phyloP scores from a whole-genome alignment of 2,888 invertebrate genomes.

The Protophormia terraenovae region DNA sequence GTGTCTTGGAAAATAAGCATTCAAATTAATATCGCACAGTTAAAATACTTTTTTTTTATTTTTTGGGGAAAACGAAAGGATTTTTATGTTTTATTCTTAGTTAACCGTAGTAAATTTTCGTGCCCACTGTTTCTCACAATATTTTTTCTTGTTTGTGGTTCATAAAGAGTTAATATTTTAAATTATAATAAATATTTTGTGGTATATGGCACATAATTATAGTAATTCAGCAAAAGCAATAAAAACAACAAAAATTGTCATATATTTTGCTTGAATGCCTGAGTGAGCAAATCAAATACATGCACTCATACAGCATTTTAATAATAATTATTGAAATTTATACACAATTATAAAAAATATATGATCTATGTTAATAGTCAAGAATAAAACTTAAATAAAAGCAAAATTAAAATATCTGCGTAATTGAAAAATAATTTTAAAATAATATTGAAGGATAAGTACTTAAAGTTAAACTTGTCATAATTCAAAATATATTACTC shows the following conservation, averaged over 20 bases:
- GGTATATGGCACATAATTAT: slow-evolving; percentile 45
- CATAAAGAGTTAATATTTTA: slow-evolving; percentile 41
- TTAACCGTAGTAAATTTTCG: not conserved
- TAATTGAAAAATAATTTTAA: no score
- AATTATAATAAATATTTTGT: slow-evolving; percentile 20
- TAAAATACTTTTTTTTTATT: no score
- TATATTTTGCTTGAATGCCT: not conserved
- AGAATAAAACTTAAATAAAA: not conserved
- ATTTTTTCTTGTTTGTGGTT: slow-evolving; percentile 2
- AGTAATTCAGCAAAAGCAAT: slow-evolving; percentile 13
- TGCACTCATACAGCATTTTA: slow-evolving; percentile 1
- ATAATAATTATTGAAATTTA: slow-evolving; percentile 29
- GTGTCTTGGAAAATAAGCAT: no score
- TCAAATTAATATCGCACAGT: no score
- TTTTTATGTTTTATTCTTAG: not conserved
- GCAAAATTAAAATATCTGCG: no score
- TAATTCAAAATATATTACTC: no score
- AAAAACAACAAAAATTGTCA: not conserved
- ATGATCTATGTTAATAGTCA: not conserved
- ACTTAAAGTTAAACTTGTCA: no score
- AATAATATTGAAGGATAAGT: no score
- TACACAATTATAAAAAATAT: not conserved
- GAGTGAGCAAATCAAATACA: not conserved
- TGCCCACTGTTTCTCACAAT: not conserved
- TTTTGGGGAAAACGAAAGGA: no score